Base-by-base conservation (phyloP, 23 tunicate genomes). In the Trididemnum clinides region DNA sequence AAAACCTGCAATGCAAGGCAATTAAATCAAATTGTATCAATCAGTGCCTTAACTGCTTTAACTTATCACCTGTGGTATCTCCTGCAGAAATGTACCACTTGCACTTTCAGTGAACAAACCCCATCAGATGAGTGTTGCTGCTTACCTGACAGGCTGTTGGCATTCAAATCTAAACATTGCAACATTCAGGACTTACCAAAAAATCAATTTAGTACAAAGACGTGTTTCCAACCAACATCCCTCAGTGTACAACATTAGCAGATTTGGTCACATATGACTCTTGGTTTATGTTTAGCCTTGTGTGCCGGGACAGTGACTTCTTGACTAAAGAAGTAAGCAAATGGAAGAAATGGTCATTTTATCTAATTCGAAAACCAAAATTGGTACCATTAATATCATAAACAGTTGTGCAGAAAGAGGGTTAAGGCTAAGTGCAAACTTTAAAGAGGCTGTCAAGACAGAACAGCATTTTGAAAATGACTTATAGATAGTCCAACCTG, bases 231-330 rank as follows among this genome's bases (percentile, higher is more conserved):
- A 49, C 15, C 15, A 15, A 49, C 15, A 18, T n/a, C 25, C 15
- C 69, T n/a, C 69, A 20, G 6, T 62, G 23, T 62, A 62, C 69
- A 62, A 19, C 69, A 4, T 22, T 12, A 19, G 26, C 23, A 5
- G 69, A 62, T 62, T 62, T 62, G 69, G 69, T n/a, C n/a, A 62
- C 69, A 23, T n/a, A 22, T 62, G 69, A 62, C 69, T 62, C 69
- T n/a, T 62, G 69, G 23, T 62, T 62, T 62, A 20, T 62, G 5
- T 62, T 62, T 23, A 12, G 23, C 6, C 26, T 62, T 62, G 15
- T 62, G 69, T 4, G n/a, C n/a, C 69, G 15, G 23, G n/a, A 62
- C n/a, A 62, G 69, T 62, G 25, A 62, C 27, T 62, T 62, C 25
- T n/a, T 62, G 69, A 62, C 69, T n/a, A 22, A 62, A n/a, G 69